These are phyloP conservation scores for Zaprionus nigranus DNA, from an alignment of 1,140 invertebrate genomes.

Conservation along the genomic window DNA sequence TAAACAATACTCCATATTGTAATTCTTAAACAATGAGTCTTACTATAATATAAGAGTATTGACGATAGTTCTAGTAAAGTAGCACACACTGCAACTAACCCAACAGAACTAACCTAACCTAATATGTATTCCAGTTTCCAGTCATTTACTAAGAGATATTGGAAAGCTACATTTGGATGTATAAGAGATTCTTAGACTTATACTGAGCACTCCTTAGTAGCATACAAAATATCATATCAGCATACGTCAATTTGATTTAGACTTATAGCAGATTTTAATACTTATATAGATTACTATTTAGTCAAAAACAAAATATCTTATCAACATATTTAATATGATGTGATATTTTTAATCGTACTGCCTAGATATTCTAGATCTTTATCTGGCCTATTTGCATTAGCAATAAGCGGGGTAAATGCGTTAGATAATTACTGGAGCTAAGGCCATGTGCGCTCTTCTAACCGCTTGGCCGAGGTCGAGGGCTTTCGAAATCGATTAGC, in stretches of 20 bases:
- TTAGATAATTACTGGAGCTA: conserved; percentile 13
- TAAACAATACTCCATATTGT: not conserved
- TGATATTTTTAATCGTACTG: not conserved
- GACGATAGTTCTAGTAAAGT: not conserved
- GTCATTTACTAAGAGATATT: too few relatives aligned
- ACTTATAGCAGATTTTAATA: too few relatives aligned
- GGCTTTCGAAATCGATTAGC: conserved; percentile 6
- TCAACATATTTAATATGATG: too few relatives aligned
- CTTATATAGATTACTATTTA: too few relatives aligned
- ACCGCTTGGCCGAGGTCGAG: conserved; percentile 6
- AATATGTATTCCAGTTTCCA: not conserved
- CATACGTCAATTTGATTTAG: too few relatives aligned
- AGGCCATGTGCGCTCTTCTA: conserved; percentile 10
- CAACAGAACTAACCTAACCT: not conserved
- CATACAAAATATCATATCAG: too few relatives aligned
- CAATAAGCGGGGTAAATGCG: not conserved
- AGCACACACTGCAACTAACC: too few relatives aligned
- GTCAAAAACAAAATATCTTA: too few relatives aligned
- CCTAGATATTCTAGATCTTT: not conserved
- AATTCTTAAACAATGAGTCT: not conserved
- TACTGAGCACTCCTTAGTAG: too few relatives aligned
- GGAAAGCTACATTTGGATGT: too few relatives aligned
- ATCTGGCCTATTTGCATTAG: not conserved
- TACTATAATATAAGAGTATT: not conserved
- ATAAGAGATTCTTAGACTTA: too few relatives aligned